Conservation (phyloP, 2,113 vertebrate species). For the Hipposideros armiger region DNA sequence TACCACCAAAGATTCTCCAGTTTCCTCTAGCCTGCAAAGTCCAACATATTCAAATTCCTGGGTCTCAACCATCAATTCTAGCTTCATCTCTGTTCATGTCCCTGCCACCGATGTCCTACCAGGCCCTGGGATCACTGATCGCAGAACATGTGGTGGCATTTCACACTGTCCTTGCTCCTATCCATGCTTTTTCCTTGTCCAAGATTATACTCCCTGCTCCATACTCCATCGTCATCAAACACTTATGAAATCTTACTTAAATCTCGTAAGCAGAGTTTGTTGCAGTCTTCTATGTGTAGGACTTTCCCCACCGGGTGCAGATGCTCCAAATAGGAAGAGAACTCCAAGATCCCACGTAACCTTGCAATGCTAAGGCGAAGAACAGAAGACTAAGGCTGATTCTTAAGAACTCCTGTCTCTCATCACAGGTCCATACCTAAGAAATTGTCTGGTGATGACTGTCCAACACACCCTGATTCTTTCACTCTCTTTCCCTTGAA, state of each 20-base stretch:
- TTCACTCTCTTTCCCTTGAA: background rate
- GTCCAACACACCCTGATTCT: background rate
- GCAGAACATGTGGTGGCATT: accelerated
- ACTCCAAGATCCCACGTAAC: background rate
- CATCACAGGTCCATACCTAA: background rate
- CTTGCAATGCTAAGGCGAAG: background rate
- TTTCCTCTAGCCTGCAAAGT: background rate
- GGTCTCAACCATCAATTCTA: background rate
- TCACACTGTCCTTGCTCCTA: background rate
- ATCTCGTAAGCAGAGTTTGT: background rate
- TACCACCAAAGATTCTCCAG: background rate
- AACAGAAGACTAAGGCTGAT: background rate
- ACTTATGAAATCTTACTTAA: background rate
- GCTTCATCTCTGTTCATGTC: background rate
- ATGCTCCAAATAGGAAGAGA: background rate
- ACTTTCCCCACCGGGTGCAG: background rate
- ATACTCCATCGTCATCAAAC: background rate
- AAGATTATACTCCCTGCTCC: background rate
- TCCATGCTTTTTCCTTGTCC: background rate
- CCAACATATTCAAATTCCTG: background rate
- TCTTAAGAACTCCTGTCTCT: background rate
- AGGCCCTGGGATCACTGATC: background rate
- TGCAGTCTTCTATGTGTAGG: background rate
- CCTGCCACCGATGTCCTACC: background rate
- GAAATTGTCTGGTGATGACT: background rate